phyloP scores from a whole-genome alignment of 1,140 invertebrate species.

The Saccostrea glomerata region DNA sequence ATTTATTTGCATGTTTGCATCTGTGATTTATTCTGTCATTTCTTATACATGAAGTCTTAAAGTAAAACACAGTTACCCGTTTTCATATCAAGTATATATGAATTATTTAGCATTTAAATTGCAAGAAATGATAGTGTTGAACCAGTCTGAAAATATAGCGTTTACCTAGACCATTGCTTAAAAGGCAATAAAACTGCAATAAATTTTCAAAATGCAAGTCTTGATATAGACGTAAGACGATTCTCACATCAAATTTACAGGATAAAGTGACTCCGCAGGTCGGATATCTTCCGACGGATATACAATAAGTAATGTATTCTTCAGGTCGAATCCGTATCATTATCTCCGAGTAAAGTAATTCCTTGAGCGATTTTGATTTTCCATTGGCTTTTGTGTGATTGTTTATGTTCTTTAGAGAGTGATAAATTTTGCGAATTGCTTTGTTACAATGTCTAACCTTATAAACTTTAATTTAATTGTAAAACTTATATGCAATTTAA shows the following conservation, averaged over 20 bases:
- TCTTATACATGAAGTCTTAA: neutral
- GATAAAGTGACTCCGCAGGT: constrained; percentile 1
- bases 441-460: neutral
- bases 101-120: constrained; percentile 27
- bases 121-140: constrained; percentile 23
- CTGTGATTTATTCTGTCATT: neutral
- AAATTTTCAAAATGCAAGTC: constrained; percentile 28
- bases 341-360: neutral
- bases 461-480: no score
- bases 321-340: constrained; percentile 11
- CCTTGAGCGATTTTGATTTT: neutral
- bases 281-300: neutral
- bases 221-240: constrained; percentile 22
- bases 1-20: neutral
- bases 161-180: neutral
- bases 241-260: constrained; percentile 19
- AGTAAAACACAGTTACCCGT: neutral
- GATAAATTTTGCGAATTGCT: neutral
- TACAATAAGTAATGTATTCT: constrained; percentile 19
- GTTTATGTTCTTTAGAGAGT: neutral
- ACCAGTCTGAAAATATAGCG: neutral
- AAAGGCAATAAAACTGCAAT: constrained; percentile 6
- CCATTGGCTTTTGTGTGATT: neutral
- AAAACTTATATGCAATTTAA: no score
- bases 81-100: constrained; percentile 14